These are phyloP conservation scores for Dasypogon diadema DNA, from an alignment of 2,888 invertebrate species.

Conservation along the genomic window DNA sequence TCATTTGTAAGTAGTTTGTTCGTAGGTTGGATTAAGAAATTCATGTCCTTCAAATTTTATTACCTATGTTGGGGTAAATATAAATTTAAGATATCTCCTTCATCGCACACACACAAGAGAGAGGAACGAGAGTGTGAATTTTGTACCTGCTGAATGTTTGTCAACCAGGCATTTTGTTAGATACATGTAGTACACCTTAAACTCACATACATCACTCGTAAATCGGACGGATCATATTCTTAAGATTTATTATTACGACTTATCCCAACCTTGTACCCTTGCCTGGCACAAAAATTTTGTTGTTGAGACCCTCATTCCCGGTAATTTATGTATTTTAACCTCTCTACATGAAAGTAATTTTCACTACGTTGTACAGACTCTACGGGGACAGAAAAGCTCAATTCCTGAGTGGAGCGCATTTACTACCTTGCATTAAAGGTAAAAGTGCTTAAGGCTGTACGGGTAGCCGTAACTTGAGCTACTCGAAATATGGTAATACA, in stretches of 20 bases:
- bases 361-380: conserved; percentile 3
- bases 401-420: neutral
- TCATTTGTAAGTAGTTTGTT: too few species aligned
- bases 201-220: conserved; percentile 1
- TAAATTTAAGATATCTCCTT: neutral
- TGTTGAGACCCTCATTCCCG: conserved; percentile 11
- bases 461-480: conserved; percentile 17
- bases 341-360: conserved; percentile 15
- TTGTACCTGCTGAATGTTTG: neutral
- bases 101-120: neutral
- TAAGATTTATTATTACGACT: conserved; percentile 32
- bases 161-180: neutral
- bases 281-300: conserved; percentile 13
- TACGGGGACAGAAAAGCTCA: neutral
- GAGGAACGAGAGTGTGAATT: too few species aligned
- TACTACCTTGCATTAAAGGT: conserved; percentile 5
- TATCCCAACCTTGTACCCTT: conserved; percentile 19
- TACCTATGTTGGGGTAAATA: too few species aligned
- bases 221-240: conserved; percentile 23
- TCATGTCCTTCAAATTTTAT: too few species aligned
- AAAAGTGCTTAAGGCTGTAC: neutral
- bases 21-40: too few species aligned
- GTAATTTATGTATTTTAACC: conserved; percentile 4
- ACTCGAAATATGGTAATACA: neutral
- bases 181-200: neutral